Evolutionary conservation across 2,888 invertebrate genomes (phyloP).

Genomic region (Nomada flava): DNA sequence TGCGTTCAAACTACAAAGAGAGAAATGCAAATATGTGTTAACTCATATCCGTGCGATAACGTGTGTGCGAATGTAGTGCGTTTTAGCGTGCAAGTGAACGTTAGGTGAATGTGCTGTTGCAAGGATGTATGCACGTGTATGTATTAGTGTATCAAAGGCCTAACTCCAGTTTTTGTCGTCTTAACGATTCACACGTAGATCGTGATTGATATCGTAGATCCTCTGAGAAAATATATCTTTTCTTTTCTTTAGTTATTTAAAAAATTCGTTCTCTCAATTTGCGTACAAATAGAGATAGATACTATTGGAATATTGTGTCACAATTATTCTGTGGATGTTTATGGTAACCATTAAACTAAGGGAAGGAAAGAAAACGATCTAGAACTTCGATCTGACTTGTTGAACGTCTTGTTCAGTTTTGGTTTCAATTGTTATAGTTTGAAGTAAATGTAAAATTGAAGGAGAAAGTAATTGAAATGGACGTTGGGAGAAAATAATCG

Average conservation of each 20-base stretch:
- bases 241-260: not conserved
- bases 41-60: conserved; percentile 40
- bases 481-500: conserved; percentile 29
- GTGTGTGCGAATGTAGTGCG: not conserved
- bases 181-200: conserved; percentile 25
- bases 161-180: conserved; percentile 54
- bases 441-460: not conserved
- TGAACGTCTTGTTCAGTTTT: too few species aligned
- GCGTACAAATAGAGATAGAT: not conserved
- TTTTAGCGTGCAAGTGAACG: conserved; percentile 9
- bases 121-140: conserved; percentile 1
- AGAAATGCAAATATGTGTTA: conserved; percentile 22
- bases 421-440: too few species aligned
- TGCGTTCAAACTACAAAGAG: conserved; percentile 30
- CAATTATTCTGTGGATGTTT: not conserved
- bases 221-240: not conserved
- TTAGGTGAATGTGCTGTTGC: not conserved
- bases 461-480: conserved; percentile 3
- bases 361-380: not conserved
- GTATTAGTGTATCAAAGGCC: conserved; percentile 54
- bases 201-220: not conserved
- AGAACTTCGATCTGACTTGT: too few species aligned
- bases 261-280: not conserved
- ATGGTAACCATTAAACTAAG: not conserved
- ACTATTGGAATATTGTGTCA: not conserved